A percentile compares a stretch with the other conserved stretches of the same genome.
Evolutionary conservation across 2,888 invertebrate species (phyloP).

Genomic region (Drosophila phalerata): DNA sequence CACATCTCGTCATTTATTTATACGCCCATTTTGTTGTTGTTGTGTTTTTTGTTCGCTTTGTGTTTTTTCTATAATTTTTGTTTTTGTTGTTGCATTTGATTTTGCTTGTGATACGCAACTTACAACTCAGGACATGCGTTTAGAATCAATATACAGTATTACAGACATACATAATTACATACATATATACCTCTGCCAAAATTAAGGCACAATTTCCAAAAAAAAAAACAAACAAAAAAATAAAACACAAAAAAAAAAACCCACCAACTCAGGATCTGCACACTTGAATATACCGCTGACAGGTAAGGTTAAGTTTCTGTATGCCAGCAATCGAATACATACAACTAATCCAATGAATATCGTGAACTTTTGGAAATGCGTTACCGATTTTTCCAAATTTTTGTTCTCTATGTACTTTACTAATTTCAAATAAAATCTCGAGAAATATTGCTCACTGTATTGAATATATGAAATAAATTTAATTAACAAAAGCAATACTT

Average conservation of each 20-base stretch:
- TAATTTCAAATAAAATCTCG: no score
- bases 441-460: no score
- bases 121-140: conserved; percentile 39
- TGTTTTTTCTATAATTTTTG: conserved; percentile 20
- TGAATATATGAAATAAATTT: no score
- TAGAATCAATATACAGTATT: conserved; percentile 15
- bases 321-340: background rate
- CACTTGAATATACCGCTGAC: conserved; percentile 27
- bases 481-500: no score
- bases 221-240: no score
- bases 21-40: conserved; percentile 3
- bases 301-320: conserved; percentile 36
- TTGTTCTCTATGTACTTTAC: no score
- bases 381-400: no score
- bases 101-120: background rate
- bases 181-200: conserved; percentile 7
- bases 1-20: conserved; percentile 3
- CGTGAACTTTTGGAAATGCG: no score
- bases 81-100: conserved; percentile 20
- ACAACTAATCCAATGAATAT: no score
- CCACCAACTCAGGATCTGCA: conserved; percentile 31
- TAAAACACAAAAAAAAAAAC: background rate
- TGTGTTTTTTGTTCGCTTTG: background rate
- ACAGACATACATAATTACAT: background rate
- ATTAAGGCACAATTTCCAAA: conserved; percentile 1